Evolutionary conservation across 1,140 invertebrate genomes (phyloP).

Genomic region (Portunus trituberculatus): DNA sequence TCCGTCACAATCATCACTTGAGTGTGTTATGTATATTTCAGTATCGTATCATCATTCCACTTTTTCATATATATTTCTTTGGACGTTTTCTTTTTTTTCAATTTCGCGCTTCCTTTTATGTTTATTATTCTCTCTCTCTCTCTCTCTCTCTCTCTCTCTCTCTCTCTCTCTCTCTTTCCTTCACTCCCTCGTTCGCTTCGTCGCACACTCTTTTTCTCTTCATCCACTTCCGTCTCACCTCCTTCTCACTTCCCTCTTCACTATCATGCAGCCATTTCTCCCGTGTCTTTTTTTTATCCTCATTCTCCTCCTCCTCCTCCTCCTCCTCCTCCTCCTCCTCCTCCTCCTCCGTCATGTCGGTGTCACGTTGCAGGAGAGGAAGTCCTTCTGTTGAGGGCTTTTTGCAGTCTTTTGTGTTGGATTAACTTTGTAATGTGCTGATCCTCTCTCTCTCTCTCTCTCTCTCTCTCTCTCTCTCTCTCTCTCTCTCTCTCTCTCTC

Average conservation of each 20-base stretch:
- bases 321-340: neutral
- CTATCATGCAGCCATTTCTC: neutral
- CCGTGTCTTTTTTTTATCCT: neutral
- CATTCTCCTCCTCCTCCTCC: neutral
- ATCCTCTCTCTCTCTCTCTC: constrained; percentile 9
- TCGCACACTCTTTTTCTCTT: neutral
- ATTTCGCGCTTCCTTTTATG: neutral
- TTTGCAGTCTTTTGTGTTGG: constrained; percentile 7
- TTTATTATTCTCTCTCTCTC: neutral
- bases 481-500: constrained; percentile 20
- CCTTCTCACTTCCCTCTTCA: neutral
- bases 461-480: constrained; percentile 20
- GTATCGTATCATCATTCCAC: too few species aligned
- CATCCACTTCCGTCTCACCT: neutral
- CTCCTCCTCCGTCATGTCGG: neutral
- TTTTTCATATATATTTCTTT: neutral
- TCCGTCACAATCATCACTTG: too few species aligned
- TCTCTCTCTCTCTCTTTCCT: neutral
- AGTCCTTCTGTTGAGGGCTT: neutral
- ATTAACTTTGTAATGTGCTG: neutral
- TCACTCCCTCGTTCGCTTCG: neutral
- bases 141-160: neutral
- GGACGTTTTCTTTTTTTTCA: neutral
- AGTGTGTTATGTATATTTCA: too few species aligned
- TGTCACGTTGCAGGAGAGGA: neutral